Conservation (phyloP, 1,140 invertebrate species). For the Dicyema japonicum region DNA sequence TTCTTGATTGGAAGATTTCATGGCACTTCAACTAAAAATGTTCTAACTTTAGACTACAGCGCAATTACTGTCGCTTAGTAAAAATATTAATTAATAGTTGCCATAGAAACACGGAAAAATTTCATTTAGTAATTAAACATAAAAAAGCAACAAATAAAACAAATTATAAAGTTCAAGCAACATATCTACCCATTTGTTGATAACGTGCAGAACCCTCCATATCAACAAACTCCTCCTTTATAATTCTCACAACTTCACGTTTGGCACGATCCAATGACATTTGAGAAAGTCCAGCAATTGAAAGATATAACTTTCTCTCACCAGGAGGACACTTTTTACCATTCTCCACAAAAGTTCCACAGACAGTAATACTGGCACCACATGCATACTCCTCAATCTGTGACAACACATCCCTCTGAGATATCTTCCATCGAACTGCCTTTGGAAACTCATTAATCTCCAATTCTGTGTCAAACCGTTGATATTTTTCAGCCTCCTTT, state of each 20-base stretch:
- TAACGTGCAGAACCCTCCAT: conserved; percentile 42
- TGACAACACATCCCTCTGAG: conserved; percentile 78
- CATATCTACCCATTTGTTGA: no score
- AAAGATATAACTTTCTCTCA: conserved; percentile 74
- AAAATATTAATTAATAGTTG: no score
- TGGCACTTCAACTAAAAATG: no score
- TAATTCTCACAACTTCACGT: conserved; percentile 75
- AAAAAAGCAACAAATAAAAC: no score
- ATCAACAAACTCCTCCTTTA: conserved; percentile 81
- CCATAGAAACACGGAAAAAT: no score
- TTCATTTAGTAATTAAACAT: no score
- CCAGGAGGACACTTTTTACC: conserved; percentile 25
- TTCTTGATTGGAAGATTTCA: no score
- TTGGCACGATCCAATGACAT: conserved; percentile 82
- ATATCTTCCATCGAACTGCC: conserved; percentile 83
- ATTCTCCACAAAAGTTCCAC: conserved; percentile 60
- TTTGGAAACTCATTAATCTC: conserved; percentile 99
- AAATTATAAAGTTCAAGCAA: no score
- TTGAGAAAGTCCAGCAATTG: conserved; percentile 90
- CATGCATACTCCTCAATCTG: conserved; percentile 96
- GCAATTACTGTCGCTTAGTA: no score
- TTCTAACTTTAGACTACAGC: no score
- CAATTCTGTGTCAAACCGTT: no score
- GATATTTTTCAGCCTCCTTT: no score
- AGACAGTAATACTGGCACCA: conserved; percentile 79